Percentiles rank a stretch among this genome's conserved stretches.
Conservation (phyloP, 2,797 vertebrate species). For the Silurus aristotelis region DNA sequence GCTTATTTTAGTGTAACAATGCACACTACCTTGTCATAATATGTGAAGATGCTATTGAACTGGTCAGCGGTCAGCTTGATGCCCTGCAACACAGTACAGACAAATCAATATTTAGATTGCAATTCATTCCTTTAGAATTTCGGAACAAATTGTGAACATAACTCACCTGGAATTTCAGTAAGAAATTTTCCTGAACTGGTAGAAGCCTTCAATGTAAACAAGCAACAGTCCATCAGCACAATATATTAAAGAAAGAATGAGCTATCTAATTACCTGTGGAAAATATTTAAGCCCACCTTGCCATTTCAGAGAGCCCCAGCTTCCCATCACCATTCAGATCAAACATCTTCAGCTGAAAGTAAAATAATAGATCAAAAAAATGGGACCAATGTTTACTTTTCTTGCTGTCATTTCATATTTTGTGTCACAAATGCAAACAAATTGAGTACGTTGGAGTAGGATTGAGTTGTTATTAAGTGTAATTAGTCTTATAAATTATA, state of each 20-base stretch:
- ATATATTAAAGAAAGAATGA: neutral
- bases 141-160: neutral
- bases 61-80: conserved; percentile 85
- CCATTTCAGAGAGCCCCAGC: conserved; percentile 95
- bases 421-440: neutral
- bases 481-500: neutral
- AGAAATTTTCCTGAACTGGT: conserved; percentile 89
- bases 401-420: neutral
- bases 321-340: conserved; percentile 95
- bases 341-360: conserved; percentile 93
- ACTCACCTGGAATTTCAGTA: conserved; percentile 79
- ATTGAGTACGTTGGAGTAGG: neutral
- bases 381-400: neutral
- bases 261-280: neutral
- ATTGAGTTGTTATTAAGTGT: neutral
- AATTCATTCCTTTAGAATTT: neutral
- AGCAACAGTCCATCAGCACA: neutral
- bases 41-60: conserved; percentile 90
- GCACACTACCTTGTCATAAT: conserved; percentile 88
- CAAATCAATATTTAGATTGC: neutral
- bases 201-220: conserved; percentile 76
- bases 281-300: conserved; percentile 77
- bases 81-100: conserved; percentile 73
- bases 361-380: conserved; percentile 68
- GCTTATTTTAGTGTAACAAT: conserved; percentile 15